These are phyloP conservation scores for Festucalex cinctus DNA, from an alignment of 2,113 vertebrate genomes.

Conservation along the genomic window DNA sequence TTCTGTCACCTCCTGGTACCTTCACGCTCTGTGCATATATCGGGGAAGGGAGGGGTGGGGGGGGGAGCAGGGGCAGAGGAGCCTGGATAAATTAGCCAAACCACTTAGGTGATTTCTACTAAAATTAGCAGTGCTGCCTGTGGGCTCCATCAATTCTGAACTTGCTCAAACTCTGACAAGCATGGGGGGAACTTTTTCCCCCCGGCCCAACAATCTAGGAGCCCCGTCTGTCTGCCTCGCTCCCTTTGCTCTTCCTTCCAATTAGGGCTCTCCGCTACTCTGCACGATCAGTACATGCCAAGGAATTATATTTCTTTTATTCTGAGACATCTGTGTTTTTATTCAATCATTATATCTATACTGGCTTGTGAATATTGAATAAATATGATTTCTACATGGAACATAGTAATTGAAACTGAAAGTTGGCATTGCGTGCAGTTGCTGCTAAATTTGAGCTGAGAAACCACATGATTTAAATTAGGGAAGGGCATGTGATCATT, in stretches of 20 bases:
- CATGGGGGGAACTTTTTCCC: slow-evolving; percentile 61
- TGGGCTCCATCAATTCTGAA: slow-evolving; percentile 73
- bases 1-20: slow-evolving; percentile 71
- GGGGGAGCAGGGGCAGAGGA: slow-evolving; percentile 63
- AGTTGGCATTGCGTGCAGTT: not conserved
- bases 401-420: not conserved
- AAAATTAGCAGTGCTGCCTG: slow-evolving; percentile 75
- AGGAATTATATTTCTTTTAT: slow-evolving; percentile 13
- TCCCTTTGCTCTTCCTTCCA: slow-evolving; percentile 36
- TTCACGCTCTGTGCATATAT: slow-evolving; percentile 70
- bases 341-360: not conserved
- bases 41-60: slow-evolving; percentile 47
- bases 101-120: slow-evolving; percentile 75
- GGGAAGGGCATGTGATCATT: not conserved
- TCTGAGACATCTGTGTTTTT: slow-evolving; percentile 8
- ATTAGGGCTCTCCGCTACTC: slow-evolving; percentile 36
- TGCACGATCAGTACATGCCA: slow-evolving; percentile 15
- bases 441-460: not conserved
- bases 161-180: slow-evolving; percentile 75
- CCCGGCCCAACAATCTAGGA: slow-evolving; percentile 51
- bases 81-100: slow-evolving; percentile 78
- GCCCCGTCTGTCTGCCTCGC: slow-evolving; percentile 38
- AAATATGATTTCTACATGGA: too few relatives aligned
- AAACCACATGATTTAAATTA: not conserved
- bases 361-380: too few relatives aligned